Conservation (phyloP, 2,113 vertebrate genomes). For the Carassius gibelio region DNA sequence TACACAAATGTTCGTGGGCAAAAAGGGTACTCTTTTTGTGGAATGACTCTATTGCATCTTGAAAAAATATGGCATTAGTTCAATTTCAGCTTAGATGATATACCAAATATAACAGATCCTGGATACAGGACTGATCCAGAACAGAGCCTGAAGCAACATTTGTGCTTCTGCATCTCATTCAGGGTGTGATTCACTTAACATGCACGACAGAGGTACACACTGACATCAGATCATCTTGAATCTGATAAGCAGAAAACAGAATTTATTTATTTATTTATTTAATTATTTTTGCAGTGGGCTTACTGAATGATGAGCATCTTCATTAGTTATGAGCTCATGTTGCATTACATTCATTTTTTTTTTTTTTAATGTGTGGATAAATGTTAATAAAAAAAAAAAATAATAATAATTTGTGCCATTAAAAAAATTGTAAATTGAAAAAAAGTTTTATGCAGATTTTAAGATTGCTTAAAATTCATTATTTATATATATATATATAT, state of each 20-base stretch:
- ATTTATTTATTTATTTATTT: neutral
- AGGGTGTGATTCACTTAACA: slow-evolving; percentile 6
- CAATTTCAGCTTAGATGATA: neutral
- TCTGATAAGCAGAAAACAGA: neutral
- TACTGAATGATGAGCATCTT: neutral
- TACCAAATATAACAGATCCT: neutral
- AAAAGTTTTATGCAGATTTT: neutral
- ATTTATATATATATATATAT: too few relatives aligned
- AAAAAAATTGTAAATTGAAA: neutral
- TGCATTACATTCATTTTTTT: neutral
- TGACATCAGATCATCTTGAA: neutral
- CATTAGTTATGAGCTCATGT: neutral
- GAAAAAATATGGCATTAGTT: neutral
- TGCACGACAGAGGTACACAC: neutral
- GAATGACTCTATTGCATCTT: neutral
- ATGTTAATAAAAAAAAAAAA: neutral
- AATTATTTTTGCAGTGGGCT: neutral
- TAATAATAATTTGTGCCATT: too few relatives aligned
- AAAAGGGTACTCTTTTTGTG: neutral
- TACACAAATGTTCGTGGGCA: neutral
- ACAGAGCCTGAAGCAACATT: slow-evolving; percentile 12
- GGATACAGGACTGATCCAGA: neutral
- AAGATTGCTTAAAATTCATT: neutral
- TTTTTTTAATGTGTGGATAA: neutral
- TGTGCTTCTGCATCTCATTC: neutral